Evolutionary conservation across 2,113 vertebrate species (phyloP), one percentile per base, ranked within the genome.

Genomic region (Tychaedon coryphoeus): DNA sequence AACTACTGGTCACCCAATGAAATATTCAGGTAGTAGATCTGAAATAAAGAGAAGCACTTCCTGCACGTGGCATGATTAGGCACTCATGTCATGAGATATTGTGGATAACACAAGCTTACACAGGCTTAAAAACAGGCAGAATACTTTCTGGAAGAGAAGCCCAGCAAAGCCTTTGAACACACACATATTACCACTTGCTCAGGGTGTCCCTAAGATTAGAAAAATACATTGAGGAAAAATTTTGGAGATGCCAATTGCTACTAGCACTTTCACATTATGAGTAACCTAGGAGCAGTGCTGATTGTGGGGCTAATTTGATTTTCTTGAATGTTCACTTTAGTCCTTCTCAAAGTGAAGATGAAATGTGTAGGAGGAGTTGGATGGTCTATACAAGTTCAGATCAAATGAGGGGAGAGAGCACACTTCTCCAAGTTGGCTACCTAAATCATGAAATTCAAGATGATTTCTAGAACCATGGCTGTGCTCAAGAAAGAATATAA

Each of bases 51-150:
- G 8, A 14, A 85, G 8, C 10, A 50, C 12, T 33, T 69, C n/a
- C 45, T 56, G 36, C 19, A 56, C 1, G 0, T 15, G 47, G 10
- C 24, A 33, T 12, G 40, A 33, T 73, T 28, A 72, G 51, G 8
- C 36, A 61, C 9, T 47, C 4, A 0, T 34, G 47, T 53, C 65
- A 70, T 0, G 0, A 71, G 31, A 50, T 42, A 25, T 2, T 43
- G 14, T 33, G 47, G 34, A 48, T 58, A 17, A 17, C 31, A 70
- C 12, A 43, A 28, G 11, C 57, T 53, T 74, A 70, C 26, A 74
- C 8, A 20, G 17, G 9, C 23, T 82, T 54, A 19, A 74, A 81
- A 88, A 13, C 0, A 12, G 23, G 9, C 24, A 70, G 22, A 90
- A 73, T 38, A 8, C 4, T 92, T 92, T 26, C 74, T 78, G 22